These are phyloP conservation scores for Pseudochirops corinnae DNA, from an alignment of 2,797 vertebrate species.

Conservation along the genomic window DNA sequence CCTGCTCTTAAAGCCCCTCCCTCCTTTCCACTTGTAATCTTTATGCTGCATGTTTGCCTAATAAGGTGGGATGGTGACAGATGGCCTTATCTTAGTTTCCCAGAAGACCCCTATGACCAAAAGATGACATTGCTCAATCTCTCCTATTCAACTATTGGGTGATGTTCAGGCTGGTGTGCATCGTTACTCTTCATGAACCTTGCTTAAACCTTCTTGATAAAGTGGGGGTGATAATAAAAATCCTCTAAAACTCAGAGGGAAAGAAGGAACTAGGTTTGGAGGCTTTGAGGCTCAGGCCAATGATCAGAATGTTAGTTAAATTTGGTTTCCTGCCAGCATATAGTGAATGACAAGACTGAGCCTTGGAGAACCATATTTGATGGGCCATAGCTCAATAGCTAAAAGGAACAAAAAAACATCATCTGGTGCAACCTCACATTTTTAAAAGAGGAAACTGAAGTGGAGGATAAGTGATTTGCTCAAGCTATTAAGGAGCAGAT, in stretches of 20 bases:
- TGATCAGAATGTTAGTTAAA: neutral
- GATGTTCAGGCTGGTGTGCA: neutral
- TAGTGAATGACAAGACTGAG: neutral
- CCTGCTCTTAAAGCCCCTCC: neutral
- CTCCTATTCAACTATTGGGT: neutral
- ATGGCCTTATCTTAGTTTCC: neutral
- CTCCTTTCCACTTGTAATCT: neutral
- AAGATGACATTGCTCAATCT: neutral
- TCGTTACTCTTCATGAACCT: neutral
- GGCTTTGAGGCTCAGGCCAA: neutral
- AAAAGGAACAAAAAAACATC: neutral
- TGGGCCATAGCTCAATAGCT: no score
- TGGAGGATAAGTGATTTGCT: neutral
- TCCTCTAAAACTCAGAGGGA: neutral
- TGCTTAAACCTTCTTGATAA: neutral
- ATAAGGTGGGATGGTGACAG: neutral
- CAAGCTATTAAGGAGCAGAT: neutral
- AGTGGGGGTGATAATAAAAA: neutral
- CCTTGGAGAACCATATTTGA: neutral
- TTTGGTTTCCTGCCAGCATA: neutral
- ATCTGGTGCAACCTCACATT: neutral
- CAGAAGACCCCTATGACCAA: neutral
- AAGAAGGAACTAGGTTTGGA: neutral
- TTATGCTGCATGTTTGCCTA: neutral
- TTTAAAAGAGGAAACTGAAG: neutral